These are phyloP conservation scores for Parnassius smintheus DNA, from an alignment of 2,888 invertebrate species.

Conservation along the genomic window DNA sequence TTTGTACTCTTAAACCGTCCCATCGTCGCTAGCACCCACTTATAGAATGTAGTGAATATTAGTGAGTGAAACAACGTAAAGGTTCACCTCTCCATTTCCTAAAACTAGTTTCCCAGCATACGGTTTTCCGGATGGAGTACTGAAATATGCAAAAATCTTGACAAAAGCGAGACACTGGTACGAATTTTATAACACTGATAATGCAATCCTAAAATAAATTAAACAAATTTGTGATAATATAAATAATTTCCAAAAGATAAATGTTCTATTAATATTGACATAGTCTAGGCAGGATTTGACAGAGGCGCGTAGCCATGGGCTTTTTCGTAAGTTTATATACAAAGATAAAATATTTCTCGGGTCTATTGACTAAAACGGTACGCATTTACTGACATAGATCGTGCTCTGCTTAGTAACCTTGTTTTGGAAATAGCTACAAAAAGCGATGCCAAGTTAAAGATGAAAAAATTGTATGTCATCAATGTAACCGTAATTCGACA, in stretches of 20 bases:
- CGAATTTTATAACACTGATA: constrained; percentile 35
- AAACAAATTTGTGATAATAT: constrained; percentile 55
- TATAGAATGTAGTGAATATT: neutral
- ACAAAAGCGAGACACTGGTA: constrained; percentile 67
- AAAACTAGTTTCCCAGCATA: constrained; percentile 13
- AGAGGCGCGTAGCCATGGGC: constrained; percentile 42
- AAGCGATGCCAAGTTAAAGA: neutral
- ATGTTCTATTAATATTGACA: constrained; percentile 48
- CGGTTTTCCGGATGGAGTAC: constrained; percentile 28
- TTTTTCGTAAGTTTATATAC: constrained; percentile 6
- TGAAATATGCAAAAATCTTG: constrained; percentile 39
- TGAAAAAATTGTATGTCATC: neutral
- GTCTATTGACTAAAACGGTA: neutral
- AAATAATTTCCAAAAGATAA: constrained; percentile 61
- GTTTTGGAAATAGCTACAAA: neutral
- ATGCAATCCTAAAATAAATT: constrained; percentile 56
- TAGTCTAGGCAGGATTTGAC: constrained; percentile 50
- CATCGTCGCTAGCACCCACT: constrained; percentile 48
- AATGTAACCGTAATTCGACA: neutral
- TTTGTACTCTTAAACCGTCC: constrained; percentile 84
- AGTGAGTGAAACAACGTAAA: constrained; percentile 38
- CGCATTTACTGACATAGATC: neutral
- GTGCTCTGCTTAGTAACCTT: neutral
- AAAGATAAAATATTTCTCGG: neutral
- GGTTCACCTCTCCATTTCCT: constrained; percentile 4